Percentiles rank a stretch among this genome's conserved stretches.
phyloP scores from a whole-genome alignment of 2,888 invertebrate species.

The Habrosyne pyritoides region DNA sequence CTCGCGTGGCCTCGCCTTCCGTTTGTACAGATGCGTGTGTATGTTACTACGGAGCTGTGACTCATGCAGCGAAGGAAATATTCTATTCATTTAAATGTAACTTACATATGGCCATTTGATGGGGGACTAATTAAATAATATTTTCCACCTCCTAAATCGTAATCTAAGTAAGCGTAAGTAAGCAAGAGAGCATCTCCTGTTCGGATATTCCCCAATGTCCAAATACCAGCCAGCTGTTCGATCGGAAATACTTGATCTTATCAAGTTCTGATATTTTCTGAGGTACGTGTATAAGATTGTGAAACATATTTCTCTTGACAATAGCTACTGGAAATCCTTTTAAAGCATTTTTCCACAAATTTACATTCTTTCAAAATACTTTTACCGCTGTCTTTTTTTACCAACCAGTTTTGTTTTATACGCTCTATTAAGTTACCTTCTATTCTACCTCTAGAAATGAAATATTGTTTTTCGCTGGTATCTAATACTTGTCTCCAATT shows the following conservation, averaged over 20 bases:
- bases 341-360: too few species aligned
- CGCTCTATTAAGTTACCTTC: background rate
- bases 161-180: too few species aligned
- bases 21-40: slow-evolving; percentile 66
- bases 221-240: too few species aligned
- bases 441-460: background rate
- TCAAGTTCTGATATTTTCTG: too few species aligned
- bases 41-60: slow-evolving; percentile 36
- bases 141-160: background rate
- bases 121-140: background rate
- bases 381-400: background rate
- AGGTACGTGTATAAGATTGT: too few species aligned
- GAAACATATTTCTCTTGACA: too few species aligned
- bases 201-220: too few species aligned
- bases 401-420: background rate
- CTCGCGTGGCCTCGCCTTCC: slow-evolving; percentile 63
- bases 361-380: too few species aligned
- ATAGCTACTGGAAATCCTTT: too few species aligned
- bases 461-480: background rate
- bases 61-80: slow-evolving; percentile 33
- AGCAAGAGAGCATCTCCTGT: too few species aligned
- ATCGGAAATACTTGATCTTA: too few species aligned
- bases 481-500: background rate
- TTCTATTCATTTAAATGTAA: background rate
- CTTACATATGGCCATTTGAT: background rate